Evolutionary conservation across 2,888 invertebrate genomes (phyloP), one percentile per base, ranked within the genome.

Genomic region (Proisotoma minuta): DNA sequence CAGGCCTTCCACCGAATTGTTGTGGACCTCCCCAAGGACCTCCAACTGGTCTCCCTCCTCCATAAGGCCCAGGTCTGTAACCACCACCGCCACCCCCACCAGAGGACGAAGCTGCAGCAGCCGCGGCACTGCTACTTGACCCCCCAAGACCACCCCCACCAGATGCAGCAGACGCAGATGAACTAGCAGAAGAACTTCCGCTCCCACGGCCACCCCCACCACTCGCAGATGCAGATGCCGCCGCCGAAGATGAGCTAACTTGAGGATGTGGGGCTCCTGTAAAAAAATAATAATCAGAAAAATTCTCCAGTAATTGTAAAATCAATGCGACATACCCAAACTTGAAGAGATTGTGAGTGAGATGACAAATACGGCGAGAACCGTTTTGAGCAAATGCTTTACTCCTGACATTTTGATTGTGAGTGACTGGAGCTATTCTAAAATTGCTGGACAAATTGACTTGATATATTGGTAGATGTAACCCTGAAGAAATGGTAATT

Each of bases 231-330:
- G 59, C 57, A 10, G 65, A 56, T 2, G 65, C 62, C 0, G 66
- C 57, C 2, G 62, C 57, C 18, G 65, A 53, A 10, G 66, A 58
- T 15, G 65, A 57, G 20, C 59, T 50, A 2, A 59, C 20, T 28
- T 60, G 60, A 39, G 59, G 60, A 28, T 54, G 49, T 24, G 49
- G 23, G 23, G 4, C 8, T 8, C 49, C 49, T 22, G 22, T 20
- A 47, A 10, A 5, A 15, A 47, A 15, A 15, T 10, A 20, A 47
- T 15, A 20, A 47, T 20, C 18, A 8, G 47, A 47, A 34, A 34
- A 34, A 34, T 10, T 12, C 8, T 34, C 8, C 34, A 10, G 34
- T 34, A 12, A 12, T 15, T 43, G 43, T 8, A 43, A 15, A 18
- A 18, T 43, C 20, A 8, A 10, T 34, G 8, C 34, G 34, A 8